phyloP scores from a whole-genome alignment of 2,113 vertebrate genomes.

The Tenebrosternarchus preto region DNA sequence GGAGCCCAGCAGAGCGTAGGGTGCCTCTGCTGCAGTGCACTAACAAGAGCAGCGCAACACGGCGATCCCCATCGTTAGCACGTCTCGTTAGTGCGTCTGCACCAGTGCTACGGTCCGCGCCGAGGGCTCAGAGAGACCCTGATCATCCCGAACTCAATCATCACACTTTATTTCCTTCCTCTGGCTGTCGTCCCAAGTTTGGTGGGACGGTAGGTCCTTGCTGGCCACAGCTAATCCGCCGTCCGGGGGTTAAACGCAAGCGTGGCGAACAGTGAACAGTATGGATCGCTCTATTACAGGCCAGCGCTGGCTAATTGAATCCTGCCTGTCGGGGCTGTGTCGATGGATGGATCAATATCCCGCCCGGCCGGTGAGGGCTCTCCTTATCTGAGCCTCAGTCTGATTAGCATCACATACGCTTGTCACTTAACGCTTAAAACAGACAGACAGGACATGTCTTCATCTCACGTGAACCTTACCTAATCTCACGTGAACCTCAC shows the following conservation, averaged over 20 bases:
- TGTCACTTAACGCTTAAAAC: slow-evolving; percentile 31
- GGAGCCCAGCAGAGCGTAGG: too few relatives aligned
- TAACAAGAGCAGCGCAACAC: too few relatives aligned
- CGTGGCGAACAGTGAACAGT: slow-evolving; percentile 3
- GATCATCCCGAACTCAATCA: too few relatives aligned
- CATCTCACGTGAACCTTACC: slow-evolving; percentile 1
- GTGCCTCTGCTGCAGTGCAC: too few relatives aligned
- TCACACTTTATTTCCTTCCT: too few relatives aligned
- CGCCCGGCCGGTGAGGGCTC: background rate
- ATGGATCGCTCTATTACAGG: slow-evolving; percentile 45
- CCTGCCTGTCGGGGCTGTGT: slow-evolving; percentile 34
- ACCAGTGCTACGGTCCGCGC: too few relatives aligned
- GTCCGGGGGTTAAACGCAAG: slow-evolving; percentile 45
- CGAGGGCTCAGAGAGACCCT: too few relatives aligned
- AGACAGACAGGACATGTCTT: background rate
- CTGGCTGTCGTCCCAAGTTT: too few relatives aligned
- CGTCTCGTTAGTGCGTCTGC: too few relatives aligned
- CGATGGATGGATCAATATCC: slow-evolving; percentile 52
- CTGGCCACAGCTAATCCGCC: slow-evolving; percentile 42
- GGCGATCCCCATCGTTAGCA: too few relatives aligned
- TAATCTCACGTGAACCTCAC: too few relatives aligned
- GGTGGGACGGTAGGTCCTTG: background rate
- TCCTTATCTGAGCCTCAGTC: slow-evolving; percentile 41
- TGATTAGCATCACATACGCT: slow-evolving; percentile 24
- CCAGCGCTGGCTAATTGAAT: slow-evolving; percentile 50